Conservation (phyloP, 2,113 vertebrate species). For the Pelusios castaneus region DNA sequence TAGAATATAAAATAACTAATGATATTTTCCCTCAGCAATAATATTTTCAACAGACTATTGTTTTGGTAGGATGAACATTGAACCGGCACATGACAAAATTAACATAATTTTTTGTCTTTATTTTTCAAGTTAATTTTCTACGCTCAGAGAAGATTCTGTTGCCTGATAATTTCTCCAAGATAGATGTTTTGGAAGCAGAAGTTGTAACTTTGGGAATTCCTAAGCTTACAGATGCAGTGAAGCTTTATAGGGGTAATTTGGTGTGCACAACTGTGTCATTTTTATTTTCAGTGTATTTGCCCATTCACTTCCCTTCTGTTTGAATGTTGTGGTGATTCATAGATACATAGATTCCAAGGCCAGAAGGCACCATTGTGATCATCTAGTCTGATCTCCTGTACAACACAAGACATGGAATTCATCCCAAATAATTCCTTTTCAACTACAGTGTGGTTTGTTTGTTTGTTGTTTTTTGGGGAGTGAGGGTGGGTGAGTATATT, state of each 20-base stretch:
- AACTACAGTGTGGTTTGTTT: neutral
- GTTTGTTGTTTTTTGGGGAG: no score
- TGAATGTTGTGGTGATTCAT: neutral
- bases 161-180: slow-evolving; percentile 75
- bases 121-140: slow-evolving; percentile 79
- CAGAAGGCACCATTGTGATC: neutral
- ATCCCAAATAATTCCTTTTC: neutral
- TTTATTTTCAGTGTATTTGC: neutral
- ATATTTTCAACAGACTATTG: neutral
- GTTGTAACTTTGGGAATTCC: slow-evolving; percentile 72
- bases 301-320: neutral
- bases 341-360: neutral
- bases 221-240: slow-evolving; percentile 68
- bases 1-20: neutral
- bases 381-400: neutral
- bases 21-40: no score
- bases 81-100: neutral
- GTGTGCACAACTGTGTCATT: neutral
- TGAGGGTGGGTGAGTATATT: no score
- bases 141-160: slow-evolving; percentile 74
- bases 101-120: slow-evolving; percentile 19
- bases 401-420: neutral
- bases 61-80: neutral
- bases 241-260: slow-evolving; percentile 58
- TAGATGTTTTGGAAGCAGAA: slow-evolving; percentile 71